Evolutionary conservation across 2,888 invertebrate species (phyloP).

Genomic region (Omphaloscelis lunosa): DNA sequence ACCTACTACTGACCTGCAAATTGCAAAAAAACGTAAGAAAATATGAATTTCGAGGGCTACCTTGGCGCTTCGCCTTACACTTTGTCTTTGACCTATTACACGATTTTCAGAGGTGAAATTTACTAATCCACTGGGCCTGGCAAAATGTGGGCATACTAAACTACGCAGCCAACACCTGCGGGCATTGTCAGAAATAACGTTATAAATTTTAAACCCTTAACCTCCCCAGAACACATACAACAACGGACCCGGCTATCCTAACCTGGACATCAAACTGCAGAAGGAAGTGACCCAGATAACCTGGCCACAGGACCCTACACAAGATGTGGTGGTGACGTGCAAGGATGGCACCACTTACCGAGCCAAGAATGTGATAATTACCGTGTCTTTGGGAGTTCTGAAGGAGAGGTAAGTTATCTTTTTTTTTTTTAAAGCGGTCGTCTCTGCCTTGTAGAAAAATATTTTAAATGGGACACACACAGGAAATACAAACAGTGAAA

Average conservation of each 20-base stretch:
- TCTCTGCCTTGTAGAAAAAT: no score
- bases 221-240: constrained; percentile 80
- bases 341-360: constrained; percentile 87
- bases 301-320: constrained; percentile 72
- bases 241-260: constrained; percentile 78
- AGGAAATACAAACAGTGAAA: no score
- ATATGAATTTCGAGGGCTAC: no score
- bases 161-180: background rate
- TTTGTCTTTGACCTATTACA: no score
- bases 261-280: constrained; percentile 76
- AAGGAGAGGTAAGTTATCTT: constrained; percentile 86
- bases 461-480: no score
- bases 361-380: constrained; percentile 92
- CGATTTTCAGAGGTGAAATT: no score
- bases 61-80: no score
- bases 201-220: background rate
- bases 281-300: constrained; percentile 77
- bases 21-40: no score
- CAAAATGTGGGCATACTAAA: background rate
- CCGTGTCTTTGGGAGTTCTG: constrained; percentile 93
- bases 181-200: background rate
- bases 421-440: background rate
- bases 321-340: constrained; percentile 83
- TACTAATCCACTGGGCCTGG: no score
- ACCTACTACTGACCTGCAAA: no score